These are phyloP conservation scores for Drosophila mettleri DNA, from an alignment of 2,888 invertebrate genomes.

Conservation along the genomic window DNA sequence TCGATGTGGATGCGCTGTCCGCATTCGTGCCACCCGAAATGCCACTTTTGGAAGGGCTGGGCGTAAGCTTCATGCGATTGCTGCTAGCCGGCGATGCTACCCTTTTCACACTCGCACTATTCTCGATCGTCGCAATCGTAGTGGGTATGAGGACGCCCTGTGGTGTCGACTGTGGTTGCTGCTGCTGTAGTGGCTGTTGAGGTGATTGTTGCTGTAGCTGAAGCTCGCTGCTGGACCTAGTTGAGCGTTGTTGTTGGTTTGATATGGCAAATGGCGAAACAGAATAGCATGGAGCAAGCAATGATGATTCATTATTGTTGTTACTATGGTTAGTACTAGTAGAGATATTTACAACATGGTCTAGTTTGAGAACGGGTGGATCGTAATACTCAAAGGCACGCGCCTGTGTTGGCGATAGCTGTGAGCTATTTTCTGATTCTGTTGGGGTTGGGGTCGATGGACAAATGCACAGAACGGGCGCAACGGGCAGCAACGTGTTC, in stretches of 20 bases:
- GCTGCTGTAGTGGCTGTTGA: constrained; percentile 74
- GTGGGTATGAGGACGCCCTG: constrained; percentile 65
- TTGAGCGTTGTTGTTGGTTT: constrained; percentile 74
- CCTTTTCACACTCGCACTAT: constrained; percentile 64
- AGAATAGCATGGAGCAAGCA: constrained; percentile 85
- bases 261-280: constrained; percentile 79
- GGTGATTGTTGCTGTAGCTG: constrained; percentile 64
- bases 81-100: constrained; percentile 84
- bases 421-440: constrained; percentile 74
- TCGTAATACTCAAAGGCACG: constrained; percentile 39
- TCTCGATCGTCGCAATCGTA: constrained; percentile 46
- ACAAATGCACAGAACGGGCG: constrained; percentile 78
- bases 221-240: constrained; percentile 82
- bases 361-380: constrained; percentile 55
- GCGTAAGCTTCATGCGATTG: constrained; percentile 86
- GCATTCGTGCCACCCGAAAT: constrained; percentile 65
- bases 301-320: constrained; percentile 84
- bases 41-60: constrained; percentile 86
- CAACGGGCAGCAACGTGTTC: constrained; percentile 61
- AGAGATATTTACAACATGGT: constrained; percentile 73
- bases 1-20: constrained; percentile 82
- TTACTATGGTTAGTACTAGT: constrained; percentile 80
- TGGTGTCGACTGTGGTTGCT: constrained; percentile 80
- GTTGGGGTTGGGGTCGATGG: constrained; percentile 84
- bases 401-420: constrained; percentile 39